These are phyloP conservation scores for Bombus ignitus DNA, from an alignment of 1,140 invertebrate genomes.

Conservation along the genomic window DNA sequence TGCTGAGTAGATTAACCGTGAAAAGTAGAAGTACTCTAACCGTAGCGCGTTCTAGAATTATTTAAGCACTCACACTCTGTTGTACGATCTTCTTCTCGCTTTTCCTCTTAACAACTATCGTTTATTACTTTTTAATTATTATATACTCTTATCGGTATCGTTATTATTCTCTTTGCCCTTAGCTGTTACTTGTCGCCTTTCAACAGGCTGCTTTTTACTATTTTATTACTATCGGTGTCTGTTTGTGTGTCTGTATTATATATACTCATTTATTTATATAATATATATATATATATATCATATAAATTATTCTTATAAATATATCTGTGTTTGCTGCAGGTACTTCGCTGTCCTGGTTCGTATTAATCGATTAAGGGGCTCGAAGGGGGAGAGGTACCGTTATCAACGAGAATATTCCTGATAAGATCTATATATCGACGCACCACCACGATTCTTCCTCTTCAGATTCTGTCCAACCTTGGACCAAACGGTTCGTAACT, in stretches of 20 bases:
- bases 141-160: constrained; percentile 6
- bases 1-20: constrained; percentile 26
- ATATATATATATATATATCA: constrained; percentile 28
- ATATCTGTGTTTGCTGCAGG: constrained; percentile 78
- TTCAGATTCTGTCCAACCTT: neutral
- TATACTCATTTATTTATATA: neutral
- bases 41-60: constrained; percentile 43
- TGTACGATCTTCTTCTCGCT: constrained; percentile 20
- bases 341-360: constrained; percentile 79
- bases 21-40: constrained; percentile 41
- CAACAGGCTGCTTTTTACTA: neutral
- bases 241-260: neutral
- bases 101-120: neutral
- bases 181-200: constrained; percentile 11
- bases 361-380: constrained; percentile 51
- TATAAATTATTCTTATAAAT: constrained; percentile 75
- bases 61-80: constrained; percentile 50
- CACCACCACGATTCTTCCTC: neutral
- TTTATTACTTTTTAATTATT: constrained; percentile 8
- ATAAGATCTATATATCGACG: constrained; percentile 34
- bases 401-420: constrained; percentile 30
- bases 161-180: constrained; percentile 33
- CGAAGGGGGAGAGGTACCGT: constrained; percentile 43
- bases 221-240: constrained; percentile 35
- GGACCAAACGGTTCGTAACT: neutral